phyloP scores from a whole-genome alignment of 1,140 invertebrate genomes.

The Macrosteles quadrilineatus region DNA sequence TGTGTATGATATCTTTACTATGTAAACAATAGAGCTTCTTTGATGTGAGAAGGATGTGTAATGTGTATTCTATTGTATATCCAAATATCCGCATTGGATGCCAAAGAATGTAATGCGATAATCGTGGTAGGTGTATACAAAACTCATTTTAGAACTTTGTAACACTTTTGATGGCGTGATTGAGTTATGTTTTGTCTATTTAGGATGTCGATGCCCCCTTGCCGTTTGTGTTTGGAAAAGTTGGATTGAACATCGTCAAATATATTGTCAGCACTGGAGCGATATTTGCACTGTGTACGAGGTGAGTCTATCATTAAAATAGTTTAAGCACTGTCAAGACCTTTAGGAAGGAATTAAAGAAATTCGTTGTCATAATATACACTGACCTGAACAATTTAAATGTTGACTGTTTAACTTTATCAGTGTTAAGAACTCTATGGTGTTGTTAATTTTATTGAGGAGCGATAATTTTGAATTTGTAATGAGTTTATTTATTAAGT shows the following conservation, averaged over 20 bases:
- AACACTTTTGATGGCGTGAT: too few species aligned
- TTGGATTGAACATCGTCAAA: slow-evolving; percentile 74
- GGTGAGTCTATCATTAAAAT: slow-evolving; percentile 33
- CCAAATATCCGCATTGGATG: too few species aligned
- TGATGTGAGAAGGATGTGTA: too few species aligned
- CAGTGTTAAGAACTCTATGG: neutral
- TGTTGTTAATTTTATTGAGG: neutral
- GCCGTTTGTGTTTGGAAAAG: slow-evolving; percentile 73
- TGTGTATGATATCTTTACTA: too few species aligned
- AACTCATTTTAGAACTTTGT: neutral
- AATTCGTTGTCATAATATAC: neutral
- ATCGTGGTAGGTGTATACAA: too few species aligned
- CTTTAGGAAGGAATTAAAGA: neutral
- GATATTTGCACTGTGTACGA: slow-evolving; percentile 60
- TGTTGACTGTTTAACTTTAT: neutral
- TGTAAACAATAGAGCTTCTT: too few species aligned
- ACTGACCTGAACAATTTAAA: neutral
- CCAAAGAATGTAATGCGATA: too few species aligned
- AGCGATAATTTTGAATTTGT: neutral
- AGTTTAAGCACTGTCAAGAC: neutral
- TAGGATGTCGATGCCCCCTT: slow-evolving; percentile 80
- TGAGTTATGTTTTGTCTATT: neutral
- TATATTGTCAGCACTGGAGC: slow-evolving; percentile 87
- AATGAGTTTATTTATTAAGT: neutral
- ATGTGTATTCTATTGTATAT: too few species aligned